Percentiles rank a stretch among this genome's conserved stretches.
Conservation (phyloP, 2,797 vertebrate genomes). For the Ctenosaura bakeri region DNA sequence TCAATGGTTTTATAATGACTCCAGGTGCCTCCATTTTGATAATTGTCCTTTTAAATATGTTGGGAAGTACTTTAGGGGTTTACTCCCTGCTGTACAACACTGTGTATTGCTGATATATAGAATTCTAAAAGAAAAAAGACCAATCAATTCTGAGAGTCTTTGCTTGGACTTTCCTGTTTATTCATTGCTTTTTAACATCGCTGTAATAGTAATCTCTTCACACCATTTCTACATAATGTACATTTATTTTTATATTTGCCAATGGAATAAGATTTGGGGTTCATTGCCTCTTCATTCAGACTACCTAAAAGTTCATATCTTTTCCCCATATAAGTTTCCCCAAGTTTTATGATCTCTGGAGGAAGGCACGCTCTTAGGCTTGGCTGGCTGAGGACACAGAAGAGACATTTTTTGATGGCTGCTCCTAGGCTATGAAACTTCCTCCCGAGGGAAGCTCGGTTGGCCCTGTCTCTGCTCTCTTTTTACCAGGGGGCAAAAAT, state of each 20-base stretch:
- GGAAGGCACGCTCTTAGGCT: background rate
- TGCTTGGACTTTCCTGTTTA: background rate
- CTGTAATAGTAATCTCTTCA: background rate
- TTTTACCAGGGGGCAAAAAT: no score
- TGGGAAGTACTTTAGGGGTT: conserved; percentile 12
- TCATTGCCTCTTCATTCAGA: background rate
- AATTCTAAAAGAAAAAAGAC: background rate
- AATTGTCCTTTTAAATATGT: conserved; percentile 21
- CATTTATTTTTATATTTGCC: background rate
- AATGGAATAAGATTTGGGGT: background rate
- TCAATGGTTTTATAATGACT: conserved; percentile 34
- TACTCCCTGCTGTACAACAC: background rate
- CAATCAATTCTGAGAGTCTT: background rate
- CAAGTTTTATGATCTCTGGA: no score
- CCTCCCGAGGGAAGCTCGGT: no score
- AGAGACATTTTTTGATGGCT: no score
- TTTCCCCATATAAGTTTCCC: no score
- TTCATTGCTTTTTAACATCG: background rate
- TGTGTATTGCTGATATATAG: background rate
- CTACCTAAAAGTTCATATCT: no score
- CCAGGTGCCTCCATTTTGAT: conserved; percentile 14
- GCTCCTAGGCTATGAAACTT: no score
- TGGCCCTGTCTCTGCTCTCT: no score
- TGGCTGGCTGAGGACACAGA: no score
- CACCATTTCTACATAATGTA: background rate